Evolutionary conservation across 2,888 invertebrate species (phyloP), one percentile per base, ranked within the genome.

Genomic region (Phasia obesa): DNA sequence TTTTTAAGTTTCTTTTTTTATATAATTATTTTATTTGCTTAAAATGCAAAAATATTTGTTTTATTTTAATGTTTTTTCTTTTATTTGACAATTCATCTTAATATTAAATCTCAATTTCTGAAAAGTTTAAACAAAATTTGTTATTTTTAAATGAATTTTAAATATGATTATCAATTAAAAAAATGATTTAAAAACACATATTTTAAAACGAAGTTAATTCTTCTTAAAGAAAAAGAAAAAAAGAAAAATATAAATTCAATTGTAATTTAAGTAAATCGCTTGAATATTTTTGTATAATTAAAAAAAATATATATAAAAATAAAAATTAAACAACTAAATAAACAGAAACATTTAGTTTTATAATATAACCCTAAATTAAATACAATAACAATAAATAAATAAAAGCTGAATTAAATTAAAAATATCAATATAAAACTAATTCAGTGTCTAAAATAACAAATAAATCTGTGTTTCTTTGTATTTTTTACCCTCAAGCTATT

Each of bases 261-360:
- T 35, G 47, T 83, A 71, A 57, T 73, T 73, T 69, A 81, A 81
- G 70, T 38, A 73, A 81, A 60, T 57, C 69, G 57, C 69, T 69
- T 78, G 74, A 82, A 82, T 78, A 78, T 73, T 81, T 81, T 81
- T 81, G 65, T 76, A 81, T 71, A 62, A 76, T 81, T 51, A 49
- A 71, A 53, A 51, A 31, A 62, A 35, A n/a, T n/a, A n/a, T n/a
- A n/a, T n/a, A n/a, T n/a, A n/a, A n/a, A n/a, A n/a, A n/a, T n/a
- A 67, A 57, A 65, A 55, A 62, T n/a, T 35, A 51, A 64, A 65
- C 4, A 65, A 69, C 42, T 60, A 17, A 73, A 67, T 60, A 55
- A 77, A 74, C 31, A 55, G 47, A 38, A 35, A 31, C 4, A 35
- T 21, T 55, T 53, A 60, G 47, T 59, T 65, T 51, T 47, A 65